Percentiles rank a stretch among this genome's conserved stretches.
Evolutionary conservation across 2,113 vertebrate genomes (phyloP).

Genomic region (Leiothrix lutea): DNA sequence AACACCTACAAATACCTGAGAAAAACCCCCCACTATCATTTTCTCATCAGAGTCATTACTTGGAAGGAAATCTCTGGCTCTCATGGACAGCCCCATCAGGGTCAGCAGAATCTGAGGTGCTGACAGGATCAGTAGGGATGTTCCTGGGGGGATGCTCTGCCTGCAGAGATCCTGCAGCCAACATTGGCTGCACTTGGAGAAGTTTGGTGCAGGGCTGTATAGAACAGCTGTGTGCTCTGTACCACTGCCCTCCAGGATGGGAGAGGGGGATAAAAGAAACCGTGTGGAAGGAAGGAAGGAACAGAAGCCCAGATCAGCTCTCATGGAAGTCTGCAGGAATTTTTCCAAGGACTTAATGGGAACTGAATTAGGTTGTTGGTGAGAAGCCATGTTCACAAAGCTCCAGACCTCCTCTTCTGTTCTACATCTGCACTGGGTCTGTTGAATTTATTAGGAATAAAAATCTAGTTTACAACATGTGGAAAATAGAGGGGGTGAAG

Average conservation of each 20-base stretch:
- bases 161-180: neutral
- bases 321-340: neutral
- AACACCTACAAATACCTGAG: neutral
- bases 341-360: neutral
- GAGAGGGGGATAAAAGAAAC: neutral
- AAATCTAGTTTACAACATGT: neutral
- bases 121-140: neutral
- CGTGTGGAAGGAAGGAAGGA: neutral
- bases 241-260: neutral
- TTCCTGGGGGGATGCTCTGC: neutral
- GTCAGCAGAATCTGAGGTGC: neutral
- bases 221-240: neutral
- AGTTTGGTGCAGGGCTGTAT: neutral
- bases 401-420: neutral
- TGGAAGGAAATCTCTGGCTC: neutral
- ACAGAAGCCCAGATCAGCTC: neutral
- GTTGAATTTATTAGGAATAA: conserved; percentile 35
- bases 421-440: conserved; percentile 12
- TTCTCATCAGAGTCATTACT: neutral
- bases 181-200: neutral
- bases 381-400: neutral
- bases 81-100: neutral
- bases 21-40: neutral
- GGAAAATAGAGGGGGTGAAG: conserved; percentile 7
- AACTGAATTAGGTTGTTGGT: neutral